Evolutionary conservation across 1,140 invertebrate genomes (phyloP).

Genomic region (Drosophila melanica): DNA sequence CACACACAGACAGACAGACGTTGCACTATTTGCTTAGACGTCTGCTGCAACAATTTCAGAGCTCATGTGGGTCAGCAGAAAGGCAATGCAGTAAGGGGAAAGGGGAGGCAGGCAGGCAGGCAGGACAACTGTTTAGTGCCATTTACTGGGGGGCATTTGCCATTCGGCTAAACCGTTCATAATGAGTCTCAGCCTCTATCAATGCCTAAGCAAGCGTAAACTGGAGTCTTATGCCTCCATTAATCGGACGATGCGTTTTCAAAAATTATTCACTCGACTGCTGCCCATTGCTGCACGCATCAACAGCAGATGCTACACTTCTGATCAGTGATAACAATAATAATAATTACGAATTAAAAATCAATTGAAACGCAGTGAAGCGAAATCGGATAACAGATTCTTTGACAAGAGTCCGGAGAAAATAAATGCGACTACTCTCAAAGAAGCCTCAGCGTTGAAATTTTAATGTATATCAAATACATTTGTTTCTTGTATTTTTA

Average conservation of each 20-base stretch:
- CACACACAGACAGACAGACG: conserved; percentile 1
- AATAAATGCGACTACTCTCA: too few species aligned
- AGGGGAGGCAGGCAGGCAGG: neutral
- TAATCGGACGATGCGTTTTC: neutral
- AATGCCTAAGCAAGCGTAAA: neutral
- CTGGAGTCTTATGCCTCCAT: neutral
- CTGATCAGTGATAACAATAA: too few species aligned
- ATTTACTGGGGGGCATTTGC: conserved; percentile 53
- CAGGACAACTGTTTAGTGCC: conserved; percentile 7
- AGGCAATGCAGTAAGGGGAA: neutral
- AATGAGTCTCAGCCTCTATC: conserved; percentile 11
- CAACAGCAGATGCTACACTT: neutral
- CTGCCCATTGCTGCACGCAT: neutral
- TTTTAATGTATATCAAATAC: too few species aligned
- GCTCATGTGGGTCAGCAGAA: conserved; percentile 15
- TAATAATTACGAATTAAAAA: too few species aligned
- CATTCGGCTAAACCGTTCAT: conserved; percentile 39
- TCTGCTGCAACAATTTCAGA: conserved; percentile 43
- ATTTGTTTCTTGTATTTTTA: too few species aligned
- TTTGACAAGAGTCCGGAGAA: too few species aligned
- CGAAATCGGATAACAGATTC: too few species aligned
- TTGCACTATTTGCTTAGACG: conserved; percentile 46
- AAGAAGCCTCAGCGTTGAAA: too few species aligned
- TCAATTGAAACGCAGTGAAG: too few species aligned
- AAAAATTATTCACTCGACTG: neutral